Conservation (phyloP, 30 jellyfish, hydroid and myxozoan species). For the Hydra vulgaris region DNA sequence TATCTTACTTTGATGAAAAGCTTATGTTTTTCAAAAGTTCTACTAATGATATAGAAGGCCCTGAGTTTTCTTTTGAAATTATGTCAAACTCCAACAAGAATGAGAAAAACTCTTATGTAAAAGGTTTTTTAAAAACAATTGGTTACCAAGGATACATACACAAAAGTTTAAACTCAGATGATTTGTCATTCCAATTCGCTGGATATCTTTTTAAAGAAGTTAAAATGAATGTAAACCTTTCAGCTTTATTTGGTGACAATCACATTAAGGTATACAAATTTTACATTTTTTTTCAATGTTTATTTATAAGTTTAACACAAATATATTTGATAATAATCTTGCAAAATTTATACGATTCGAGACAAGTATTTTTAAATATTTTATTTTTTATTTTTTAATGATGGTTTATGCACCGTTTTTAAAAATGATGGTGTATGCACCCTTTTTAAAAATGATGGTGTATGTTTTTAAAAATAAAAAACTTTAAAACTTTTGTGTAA, state of each 20-base stretch:
- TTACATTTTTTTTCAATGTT: background rate
- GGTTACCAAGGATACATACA: slow-evolving; percentile 3
- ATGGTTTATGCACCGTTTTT: too few relatives aligned
- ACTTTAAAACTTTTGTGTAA: too few relatives aligned
- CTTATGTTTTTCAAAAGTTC: slow-evolving; percentile 3
- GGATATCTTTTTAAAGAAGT: slow-evolving; percentile 12
- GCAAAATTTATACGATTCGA: too few relatives aligned
- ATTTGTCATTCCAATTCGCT: background rate
- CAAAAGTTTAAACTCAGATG: background rate
- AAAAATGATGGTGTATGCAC: too few relatives aligned
- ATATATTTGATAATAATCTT: too few relatives aligned
- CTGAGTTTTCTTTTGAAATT: slow-evolving; percentile 3
- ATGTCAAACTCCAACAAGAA: background rate
- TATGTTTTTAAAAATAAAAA: too few relatives aligned
- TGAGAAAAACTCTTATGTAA: background rate
- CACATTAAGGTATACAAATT: background rate
- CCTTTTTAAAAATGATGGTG: too few relatives aligned
- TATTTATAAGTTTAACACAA: too few relatives aligned
- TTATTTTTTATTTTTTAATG: too few relatives aligned
- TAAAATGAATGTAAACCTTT: background rate
- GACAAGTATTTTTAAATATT: too few relatives aligned
- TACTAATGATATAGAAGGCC: background rate
- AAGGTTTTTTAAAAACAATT: slow-evolving; percentile 10
- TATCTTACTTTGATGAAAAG: background rate
- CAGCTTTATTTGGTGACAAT: background rate